A percentile compares a stretch with the other conserved stretches of the same genome.
Conservation (phyloP, 1,140 invertebrate genomes). For the Eciton burchellii region DNA sequence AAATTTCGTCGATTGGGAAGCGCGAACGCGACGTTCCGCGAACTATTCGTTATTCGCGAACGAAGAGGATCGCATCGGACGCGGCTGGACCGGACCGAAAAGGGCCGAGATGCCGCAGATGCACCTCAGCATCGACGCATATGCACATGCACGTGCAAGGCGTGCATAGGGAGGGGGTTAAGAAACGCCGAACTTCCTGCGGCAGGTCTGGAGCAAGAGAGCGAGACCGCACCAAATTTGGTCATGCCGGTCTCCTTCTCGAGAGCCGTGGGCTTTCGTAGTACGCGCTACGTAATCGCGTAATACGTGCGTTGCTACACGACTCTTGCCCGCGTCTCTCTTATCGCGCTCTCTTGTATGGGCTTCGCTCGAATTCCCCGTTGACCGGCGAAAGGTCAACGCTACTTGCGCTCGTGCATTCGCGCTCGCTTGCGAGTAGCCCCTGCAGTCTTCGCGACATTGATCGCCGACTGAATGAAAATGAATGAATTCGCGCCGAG, state of each 20-base stretch:
- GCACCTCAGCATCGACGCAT: background rate
- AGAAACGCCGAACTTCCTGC: conserved; percentile 52
- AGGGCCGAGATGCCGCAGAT: background rate
- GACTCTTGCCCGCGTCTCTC: conserved; percentile 11
- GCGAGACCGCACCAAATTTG: conserved; percentile 81
- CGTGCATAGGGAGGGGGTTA: conserved; percentile 18
- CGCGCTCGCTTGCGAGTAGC: too few species aligned
- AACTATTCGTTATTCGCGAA: conserved; percentile 6
- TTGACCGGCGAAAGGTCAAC: too few species aligned
- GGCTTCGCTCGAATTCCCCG: background rate
- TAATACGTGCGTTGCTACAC: conserved; percentile 72
- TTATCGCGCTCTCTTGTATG: conserved; percentile 28
- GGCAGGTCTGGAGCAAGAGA: conserved; percentile 61
- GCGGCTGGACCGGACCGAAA: background rate
- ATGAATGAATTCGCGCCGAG: conserved; percentile 29
- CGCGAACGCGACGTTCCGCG: background rate
- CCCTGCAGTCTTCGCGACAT: too few species aligned
- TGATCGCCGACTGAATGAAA: conserved; percentile 16
- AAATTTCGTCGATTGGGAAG: too few species aligned
- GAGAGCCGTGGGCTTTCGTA: conserved; percentile 71
- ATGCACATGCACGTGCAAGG: too few species aligned
- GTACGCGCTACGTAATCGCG: conserved; percentile 75
- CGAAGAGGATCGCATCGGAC: conserved; percentile 19
- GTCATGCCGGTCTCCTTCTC: conserved; percentile 79
- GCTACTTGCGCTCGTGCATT: too few species aligned